Evolutionary conservation across 2,113 vertebrate genomes (phyloP).

Genomic region (Potamarius usumacintae): DNA sequence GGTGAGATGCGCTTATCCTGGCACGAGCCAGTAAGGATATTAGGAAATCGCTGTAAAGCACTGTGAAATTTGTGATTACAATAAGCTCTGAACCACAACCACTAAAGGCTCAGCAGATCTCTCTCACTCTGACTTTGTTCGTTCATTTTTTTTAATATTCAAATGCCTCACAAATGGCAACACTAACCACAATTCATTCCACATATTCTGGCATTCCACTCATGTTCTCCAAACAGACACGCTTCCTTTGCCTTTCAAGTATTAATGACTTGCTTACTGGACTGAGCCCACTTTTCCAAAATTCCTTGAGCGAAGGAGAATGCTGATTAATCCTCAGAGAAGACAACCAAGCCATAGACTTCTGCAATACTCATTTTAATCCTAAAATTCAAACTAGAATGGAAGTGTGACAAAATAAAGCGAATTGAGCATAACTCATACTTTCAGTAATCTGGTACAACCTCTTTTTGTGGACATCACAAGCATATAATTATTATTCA

Average conservation of each 20-base stretch:
- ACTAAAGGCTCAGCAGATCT: constrained; percentile 56
- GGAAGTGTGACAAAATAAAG: constrained; percentile 7
- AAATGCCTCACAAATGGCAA: constrained; percentile 35
- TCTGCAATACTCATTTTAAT: constrained; percentile 27
- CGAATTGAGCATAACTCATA: constrained; percentile 7
- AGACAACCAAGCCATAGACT: constrained; percentile 36
- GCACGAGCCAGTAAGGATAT: constrained; percentile 75
- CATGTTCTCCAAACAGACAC: constrained; percentile 45
- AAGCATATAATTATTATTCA: constrained; percentile 14
- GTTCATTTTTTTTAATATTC: constrained; percentile 40
- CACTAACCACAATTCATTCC: constrained; percentile 34
- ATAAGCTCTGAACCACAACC: constrained; percentile 68
- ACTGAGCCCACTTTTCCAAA: constrained; percentile 39
- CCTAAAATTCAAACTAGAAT: constrained; percentile 27
- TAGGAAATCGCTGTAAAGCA: constrained; percentile 76
- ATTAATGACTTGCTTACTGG: constrained; percentile 50
- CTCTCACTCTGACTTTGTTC: constrained; percentile 27
- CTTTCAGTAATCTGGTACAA: background rate
- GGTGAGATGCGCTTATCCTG: constrained; percentile 73
- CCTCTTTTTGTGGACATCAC: constrained; percentile 15
- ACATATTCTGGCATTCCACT: constrained; percentile 44
- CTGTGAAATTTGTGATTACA: constrained; percentile 76
- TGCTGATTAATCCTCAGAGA: constrained; percentile 45
- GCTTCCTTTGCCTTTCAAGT: constrained; percentile 45
- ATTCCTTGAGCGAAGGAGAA: constrained; percentile 47